These are phyloP conservation scores for Calycopis cecrops DNA, from an alignment of 1,140 invertebrate genomes.

Conservation along the genomic window DNA sequence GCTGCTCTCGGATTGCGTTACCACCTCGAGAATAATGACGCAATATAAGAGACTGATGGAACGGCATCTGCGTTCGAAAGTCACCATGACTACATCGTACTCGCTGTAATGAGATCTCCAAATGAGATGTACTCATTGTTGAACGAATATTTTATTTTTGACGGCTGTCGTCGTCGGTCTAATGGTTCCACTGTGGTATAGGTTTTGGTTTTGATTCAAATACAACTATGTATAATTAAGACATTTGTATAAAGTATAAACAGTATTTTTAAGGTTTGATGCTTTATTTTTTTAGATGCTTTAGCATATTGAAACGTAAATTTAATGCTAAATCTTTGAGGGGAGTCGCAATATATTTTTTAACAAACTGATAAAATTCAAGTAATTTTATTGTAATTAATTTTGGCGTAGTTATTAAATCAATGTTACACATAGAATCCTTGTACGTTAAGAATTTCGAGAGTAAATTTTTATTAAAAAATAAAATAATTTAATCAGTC, in stretches of 20 bases:
- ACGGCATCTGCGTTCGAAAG: slow-evolving; percentile 63
- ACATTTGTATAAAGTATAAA: no score
- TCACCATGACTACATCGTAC: slow-evolving; percentile 55
- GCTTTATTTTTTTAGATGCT: no score
- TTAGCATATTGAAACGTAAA: no score
- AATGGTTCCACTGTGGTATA: not conserved
- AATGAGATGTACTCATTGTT: slow-evolving; percentile 41
- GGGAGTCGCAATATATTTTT: no score
- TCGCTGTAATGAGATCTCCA: slow-evolving; percentile 46
- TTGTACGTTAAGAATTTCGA: no score
- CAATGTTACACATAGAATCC: no score
- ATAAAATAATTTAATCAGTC: not conserved
- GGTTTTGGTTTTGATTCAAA: not conserved
- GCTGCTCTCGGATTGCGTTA: slow-evolving; percentile 61
- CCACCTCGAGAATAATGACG: slow-evolving; percentile 58
- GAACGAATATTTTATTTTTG: slow-evolving; percentile 17
- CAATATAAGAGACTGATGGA: slow-evolving; percentile 58
- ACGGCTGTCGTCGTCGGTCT: not conserved
- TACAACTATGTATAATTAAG: no score
- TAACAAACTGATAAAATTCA: no score
- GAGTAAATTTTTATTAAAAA: not conserved
- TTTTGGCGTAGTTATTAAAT: no score
- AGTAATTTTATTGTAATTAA: no score
- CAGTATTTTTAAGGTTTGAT: no score
- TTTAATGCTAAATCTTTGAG: no score